Evolutionary conservation across 2,113 vertebrate genomes (phyloP).

Genomic region (Strigops habroptila): DNA sequence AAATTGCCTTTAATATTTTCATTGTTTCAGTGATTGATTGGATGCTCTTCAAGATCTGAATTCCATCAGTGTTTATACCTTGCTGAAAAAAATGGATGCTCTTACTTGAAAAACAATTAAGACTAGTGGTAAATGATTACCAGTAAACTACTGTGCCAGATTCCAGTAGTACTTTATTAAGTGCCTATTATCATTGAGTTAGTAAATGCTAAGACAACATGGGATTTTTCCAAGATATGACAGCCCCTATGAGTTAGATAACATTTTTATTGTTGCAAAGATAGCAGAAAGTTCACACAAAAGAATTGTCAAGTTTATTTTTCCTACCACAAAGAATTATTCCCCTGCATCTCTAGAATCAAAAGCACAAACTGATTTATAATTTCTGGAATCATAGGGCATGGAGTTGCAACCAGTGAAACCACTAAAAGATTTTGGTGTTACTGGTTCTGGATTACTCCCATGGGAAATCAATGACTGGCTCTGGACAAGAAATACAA

Average conservation of each 20-base stretch:
- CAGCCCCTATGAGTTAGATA: background rate
- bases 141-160: background rate
- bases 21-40: background rate
- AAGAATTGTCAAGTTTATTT: background rate
- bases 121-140: background rate
- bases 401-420: background rate
- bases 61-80: background rate
- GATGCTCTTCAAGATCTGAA: background rate
- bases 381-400: background rate
- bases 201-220: background rate
- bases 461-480: background rate
- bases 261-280: background rate
- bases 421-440: background rate
- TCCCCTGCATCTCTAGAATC: background rate
- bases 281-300: background rate
- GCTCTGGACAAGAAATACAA: background rate
- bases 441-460: background rate
- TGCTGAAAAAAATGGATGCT: background rate
- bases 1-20: background rate
- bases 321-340: background rate
- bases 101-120: background rate
- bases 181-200: background rate
- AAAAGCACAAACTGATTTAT: background rate
- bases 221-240: background rate
- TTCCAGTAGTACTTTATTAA: background rate